phyloP scores from a whole-genome alignment of 2,888 invertebrate genomes.

The Podabrus alpinus region DNA sequence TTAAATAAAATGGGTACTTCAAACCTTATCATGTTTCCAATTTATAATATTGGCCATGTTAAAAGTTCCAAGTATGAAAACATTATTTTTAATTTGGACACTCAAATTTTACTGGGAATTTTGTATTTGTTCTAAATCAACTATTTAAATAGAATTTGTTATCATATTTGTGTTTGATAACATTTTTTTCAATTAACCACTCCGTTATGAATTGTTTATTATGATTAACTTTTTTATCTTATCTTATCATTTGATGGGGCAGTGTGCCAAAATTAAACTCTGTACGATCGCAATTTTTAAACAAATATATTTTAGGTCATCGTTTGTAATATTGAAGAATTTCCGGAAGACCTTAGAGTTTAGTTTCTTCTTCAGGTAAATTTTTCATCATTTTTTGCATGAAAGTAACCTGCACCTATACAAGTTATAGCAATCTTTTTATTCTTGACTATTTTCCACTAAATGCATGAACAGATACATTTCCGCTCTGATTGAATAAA shows the following conservation, averaged over 20 bases:
- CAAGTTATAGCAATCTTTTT: not conserved
- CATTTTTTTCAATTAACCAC: not conserved
- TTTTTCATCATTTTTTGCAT: not conserved
- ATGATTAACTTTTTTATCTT: not conserved
- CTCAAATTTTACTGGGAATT: not conserved
- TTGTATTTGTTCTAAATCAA: not conserved
- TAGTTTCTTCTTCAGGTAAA: not conserved
- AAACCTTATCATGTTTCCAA: too few species aligned
- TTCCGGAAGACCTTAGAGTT: not conserved
- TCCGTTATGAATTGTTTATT: not conserved
- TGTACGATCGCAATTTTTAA: not conserved
- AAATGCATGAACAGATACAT: not conserved
- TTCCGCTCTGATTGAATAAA: too few species aligned
- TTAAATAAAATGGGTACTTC: too few species aligned
- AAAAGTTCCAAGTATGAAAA: not conserved
- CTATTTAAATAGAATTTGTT: not conserved
- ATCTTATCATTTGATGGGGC: not conserved
- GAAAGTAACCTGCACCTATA: not conserved
- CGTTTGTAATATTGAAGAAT: not conserved
- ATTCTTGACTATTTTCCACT: not conserved
- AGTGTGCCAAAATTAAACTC: not conserved
- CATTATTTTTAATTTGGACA: not conserved
- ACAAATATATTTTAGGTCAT: slow-evolving; percentile 12
- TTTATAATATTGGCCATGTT: not conserved
- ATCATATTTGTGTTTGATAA: not conserved